Evolutionary conservation across 2,888 invertebrate genomes (phyloP).

Genomic region (Dexiosoma caninum): DNA sequence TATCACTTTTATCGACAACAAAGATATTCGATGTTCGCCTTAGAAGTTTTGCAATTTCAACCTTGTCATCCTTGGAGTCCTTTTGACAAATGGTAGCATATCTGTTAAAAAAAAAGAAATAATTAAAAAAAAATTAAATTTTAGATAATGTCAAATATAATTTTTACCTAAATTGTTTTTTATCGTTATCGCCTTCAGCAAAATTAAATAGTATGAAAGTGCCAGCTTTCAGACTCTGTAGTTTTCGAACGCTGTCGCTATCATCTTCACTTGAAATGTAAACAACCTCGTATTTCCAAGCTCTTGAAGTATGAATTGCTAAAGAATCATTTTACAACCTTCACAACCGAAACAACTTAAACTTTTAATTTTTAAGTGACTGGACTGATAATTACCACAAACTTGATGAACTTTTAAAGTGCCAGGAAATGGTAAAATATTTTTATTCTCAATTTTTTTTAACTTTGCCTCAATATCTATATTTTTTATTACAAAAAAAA

Average conservation of each 20-base stretch:
- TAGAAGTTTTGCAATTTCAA: constrained; percentile 31
- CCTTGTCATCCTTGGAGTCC: constrained; percentile 18
- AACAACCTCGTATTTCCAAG: background rate
- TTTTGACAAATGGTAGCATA: constrained; percentile 16
- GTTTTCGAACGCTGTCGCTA: constrained; percentile 4
- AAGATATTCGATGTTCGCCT: constrained; percentile 16
- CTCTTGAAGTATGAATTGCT: background rate
- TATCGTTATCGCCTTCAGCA: background rate
- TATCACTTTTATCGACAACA: constrained; percentile 23
- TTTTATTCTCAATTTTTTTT: constrained; percentile 8
- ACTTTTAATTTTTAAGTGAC: constrained; percentile 15
- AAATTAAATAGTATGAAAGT: background rate
- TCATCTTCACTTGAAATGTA: background rate
- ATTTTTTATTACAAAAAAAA: constrained; percentile 20
- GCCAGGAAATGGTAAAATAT: background rate
- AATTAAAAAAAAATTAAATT: background rate
- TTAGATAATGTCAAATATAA: background rate
- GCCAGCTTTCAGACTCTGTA: constrained; percentile 10
- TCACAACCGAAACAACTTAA: constrained; percentile 20
- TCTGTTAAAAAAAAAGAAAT: constrained; percentile 8
- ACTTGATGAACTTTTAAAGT: background rate
- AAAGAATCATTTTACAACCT: background rate
- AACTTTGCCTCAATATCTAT: constrained; percentile 7
- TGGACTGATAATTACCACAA: constrained; percentile 14
- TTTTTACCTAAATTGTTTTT: constrained; percentile 3